phyloP scores from a whole-genome alignment of 1,140 invertebrate species.

The Globodera ellingtonae region DNA sequence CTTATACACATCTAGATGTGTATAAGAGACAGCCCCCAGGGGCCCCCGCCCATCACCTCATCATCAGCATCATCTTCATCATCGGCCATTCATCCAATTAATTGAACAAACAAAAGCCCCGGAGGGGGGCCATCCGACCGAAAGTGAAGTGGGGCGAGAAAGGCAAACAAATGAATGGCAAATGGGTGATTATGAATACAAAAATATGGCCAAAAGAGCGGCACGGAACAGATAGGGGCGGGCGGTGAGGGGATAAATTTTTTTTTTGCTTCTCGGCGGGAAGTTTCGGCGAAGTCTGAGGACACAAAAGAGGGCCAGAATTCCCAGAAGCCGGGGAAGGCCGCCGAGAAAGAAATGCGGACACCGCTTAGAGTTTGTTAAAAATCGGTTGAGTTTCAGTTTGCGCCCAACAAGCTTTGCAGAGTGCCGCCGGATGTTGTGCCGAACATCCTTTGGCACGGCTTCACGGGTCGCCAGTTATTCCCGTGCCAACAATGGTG shows the following conservation, averaged over 20 bases:
- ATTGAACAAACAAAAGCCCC: no score
- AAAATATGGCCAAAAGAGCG: not conserved
- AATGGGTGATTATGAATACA: not conserved
- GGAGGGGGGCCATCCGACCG: not conserved
- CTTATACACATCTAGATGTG: no score
- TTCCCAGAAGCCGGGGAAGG: no score
- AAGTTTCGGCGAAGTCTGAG: constrained; percentile 5
- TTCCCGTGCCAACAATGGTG: constrained; percentile 38
- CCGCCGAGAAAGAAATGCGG: no score
- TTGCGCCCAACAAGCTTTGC: constrained; percentile 15
- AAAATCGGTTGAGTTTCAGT: constrained; percentile 5
- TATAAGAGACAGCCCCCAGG: no score
- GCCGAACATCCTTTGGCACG: constrained; percentile 37
- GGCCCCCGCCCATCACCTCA: no score
- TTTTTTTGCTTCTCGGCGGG: not conserved
- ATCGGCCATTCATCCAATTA: no score
- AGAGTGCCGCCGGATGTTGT: constrained; percentile 8
- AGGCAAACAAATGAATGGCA: not conserved
- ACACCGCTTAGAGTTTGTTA: no score
- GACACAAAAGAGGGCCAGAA: constrained; percentile 4
- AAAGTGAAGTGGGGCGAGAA: not conserved
- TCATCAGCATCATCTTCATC: no score
- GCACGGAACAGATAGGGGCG: not conserved
- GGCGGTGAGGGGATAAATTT: not conserved
- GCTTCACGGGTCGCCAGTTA: constrained; percentile 27